Conservation (phyloP, 2,888 invertebrate species). For the Patella caerulea region DNA sequence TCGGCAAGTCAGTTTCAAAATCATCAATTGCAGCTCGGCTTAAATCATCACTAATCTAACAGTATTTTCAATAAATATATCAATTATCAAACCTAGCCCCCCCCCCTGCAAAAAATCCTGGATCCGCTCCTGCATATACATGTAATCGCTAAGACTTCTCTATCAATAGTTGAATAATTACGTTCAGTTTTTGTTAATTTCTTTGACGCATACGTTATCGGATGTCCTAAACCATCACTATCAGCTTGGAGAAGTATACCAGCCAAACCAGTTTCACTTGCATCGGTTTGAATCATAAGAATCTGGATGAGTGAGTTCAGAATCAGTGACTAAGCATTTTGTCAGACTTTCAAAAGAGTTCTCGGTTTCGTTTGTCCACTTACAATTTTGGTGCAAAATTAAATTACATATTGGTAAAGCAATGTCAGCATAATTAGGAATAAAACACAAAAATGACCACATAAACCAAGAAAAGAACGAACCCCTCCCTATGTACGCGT, state of each 20-base stretch:
- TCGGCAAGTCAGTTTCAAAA: background rate
- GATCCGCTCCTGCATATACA: no score
- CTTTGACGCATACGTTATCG: background rate
- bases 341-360: background rate
- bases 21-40: background rate
- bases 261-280: constrained; percentile 3
- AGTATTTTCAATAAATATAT: background rate
- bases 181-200: constrained; percentile 3
- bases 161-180: constrained; percentile 1
- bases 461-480: constrained; percentile 3
- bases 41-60: background rate
- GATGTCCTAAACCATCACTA: background rate
- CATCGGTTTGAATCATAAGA: background rate
- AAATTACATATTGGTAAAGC: background rate
- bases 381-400: background rate
- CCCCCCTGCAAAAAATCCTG: no score
- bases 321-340: background rate
- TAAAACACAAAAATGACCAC: constrained; percentile 5
- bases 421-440: background rate
- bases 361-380: background rate
- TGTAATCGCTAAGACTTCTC: background rate
- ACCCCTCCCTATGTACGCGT: background rate
- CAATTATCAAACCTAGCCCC: no score
- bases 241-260: background rate
- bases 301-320: background rate